These are phyloP conservation scores for Drepanosiphum platanoidis DNA, from an alignment of 2,888 invertebrate genomes.

Conservation along the genomic window DNA sequence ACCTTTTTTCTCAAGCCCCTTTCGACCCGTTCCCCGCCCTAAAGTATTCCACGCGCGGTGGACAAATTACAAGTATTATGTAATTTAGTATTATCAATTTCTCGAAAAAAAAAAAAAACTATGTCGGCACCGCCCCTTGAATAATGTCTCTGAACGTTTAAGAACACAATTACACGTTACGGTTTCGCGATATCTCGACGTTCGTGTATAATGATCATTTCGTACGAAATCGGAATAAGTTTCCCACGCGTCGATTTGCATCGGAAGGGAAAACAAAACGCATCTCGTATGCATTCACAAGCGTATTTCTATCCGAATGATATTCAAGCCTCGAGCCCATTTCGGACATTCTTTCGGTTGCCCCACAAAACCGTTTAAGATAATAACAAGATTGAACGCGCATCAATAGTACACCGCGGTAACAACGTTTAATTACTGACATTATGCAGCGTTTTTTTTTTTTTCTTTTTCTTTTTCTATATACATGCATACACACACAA, in stretches of 20 bases:
- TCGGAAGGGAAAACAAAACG: conserved; percentile 55
- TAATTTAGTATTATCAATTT: conserved; percentile 61
- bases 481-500: not conserved
- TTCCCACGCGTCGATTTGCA: conserved; percentile 60
- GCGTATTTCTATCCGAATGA: conserved; percentile 55
- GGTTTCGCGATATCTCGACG: conserved; percentile 52
- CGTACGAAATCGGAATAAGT: conserved; percentile 58
- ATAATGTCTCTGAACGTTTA: conserved; percentile 58
- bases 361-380: conserved; percentile 57
- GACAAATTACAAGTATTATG: conserved; percentile 53
- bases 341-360: conserved; percentile 55
- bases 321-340: conserved; percentile 61
- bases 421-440: conserved; percentile 58
- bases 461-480: conserved; percentile 10
- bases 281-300: conserved; percentile 41
- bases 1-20: conserved; percentile 46
- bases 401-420: conserved; percentile 43
- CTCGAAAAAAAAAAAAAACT: conserved; percentile 60
- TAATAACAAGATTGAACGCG: conserved; percentile 61
- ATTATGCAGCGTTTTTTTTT: conserved; percentile 46
- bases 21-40: conserved; percentile 15
- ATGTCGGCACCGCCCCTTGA: conserved; percentile 55
- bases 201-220: conserved; percentile 58
- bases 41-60: conserved; percentile 4
- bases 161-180: conserved; percentile 57